These are phyloP conservation scores for Siphlonurus alternatus DNA, from an alignment of 2,888 invertebrate genomes.

Conservation along the genomic window DNA sequence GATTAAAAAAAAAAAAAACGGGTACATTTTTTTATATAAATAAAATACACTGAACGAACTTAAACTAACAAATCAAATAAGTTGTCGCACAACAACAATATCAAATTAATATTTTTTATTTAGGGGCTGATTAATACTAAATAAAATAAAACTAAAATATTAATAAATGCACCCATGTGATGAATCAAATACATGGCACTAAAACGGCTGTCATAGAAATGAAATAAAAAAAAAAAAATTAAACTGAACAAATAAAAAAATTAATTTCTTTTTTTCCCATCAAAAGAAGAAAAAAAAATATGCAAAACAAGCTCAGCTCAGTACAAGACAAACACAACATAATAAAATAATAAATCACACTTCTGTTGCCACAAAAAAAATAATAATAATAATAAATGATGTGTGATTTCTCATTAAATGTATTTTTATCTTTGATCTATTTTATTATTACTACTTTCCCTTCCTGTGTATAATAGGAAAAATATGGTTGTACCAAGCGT, in stretches of 20 bases:
- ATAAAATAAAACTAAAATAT: neutral
- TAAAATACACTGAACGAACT: neutral
- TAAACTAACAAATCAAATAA: no score
- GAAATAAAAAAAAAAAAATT: neutral
- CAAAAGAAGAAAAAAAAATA: neutral
- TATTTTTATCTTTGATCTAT: constrained; percentile 17
- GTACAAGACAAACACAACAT: neutral
- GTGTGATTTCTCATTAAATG: constrained; percentile 17
- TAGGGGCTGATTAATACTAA: neutral
- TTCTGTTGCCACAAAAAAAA: neutral
- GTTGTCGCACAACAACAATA: no score
- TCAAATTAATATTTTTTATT: neutral
- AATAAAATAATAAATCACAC: neutral
- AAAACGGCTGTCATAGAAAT: neutral
- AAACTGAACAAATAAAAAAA: constrained; percentile 1
- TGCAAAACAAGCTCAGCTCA: neutral
- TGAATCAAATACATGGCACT: neutral
- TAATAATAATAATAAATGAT: constrained; percentile 15
- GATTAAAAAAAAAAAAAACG: neutral
- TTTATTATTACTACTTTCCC: constrained; percentile 14
- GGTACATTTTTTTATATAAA: neutral
- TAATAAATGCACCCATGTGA: neutral
- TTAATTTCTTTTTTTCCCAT: neutral
- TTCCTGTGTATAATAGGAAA: constrained; percentile 6
- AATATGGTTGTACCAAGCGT: neutral